Evolutionary conservation across 2,113 vertebrate species (phyloP).

Genomic region (Cathartes aura): DNA sequence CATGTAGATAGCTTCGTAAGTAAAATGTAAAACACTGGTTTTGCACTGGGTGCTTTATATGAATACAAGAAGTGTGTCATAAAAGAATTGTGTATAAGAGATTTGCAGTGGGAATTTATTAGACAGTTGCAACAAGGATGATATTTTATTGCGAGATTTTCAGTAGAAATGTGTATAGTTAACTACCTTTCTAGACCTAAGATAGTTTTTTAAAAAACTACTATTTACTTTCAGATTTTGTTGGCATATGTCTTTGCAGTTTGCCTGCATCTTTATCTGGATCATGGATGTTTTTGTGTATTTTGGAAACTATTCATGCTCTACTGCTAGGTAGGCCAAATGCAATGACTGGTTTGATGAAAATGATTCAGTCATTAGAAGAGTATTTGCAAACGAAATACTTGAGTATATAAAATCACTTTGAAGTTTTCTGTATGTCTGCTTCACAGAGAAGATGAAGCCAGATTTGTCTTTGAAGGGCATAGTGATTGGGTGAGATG

Average conservation of each 20-base stretch:
- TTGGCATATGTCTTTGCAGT: background rate
- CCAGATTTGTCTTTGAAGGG: conserved; percentile 13
- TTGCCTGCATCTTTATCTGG: background rate
- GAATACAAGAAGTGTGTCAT: background rate
- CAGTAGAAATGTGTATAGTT: background rate
- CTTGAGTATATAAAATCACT: background rate
- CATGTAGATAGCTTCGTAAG: background rate
- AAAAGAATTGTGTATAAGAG: background rate
- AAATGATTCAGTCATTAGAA: conserved; percentile 15
- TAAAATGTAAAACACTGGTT: background rate
- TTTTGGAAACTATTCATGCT: background rate
- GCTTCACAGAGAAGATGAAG: background rate
- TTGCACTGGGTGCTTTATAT: background rate
- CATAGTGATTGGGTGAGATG: background rate
- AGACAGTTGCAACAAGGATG: background rate
- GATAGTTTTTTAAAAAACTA: background rate
- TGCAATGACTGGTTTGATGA: background rate
- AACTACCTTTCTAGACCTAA: background rate
- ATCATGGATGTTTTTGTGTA: background rate
- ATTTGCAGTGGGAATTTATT: background rate
- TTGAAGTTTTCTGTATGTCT: conserved; percentile 7
- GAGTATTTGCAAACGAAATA: conserved; percentile 43
- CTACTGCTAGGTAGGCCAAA: background rate
- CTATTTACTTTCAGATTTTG: background rate
- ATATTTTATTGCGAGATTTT: background rate